Evolutionary conservation across 1,140 invertebrate species (phyloP).

Genomic region (Diploscapter pachys): DNA sequence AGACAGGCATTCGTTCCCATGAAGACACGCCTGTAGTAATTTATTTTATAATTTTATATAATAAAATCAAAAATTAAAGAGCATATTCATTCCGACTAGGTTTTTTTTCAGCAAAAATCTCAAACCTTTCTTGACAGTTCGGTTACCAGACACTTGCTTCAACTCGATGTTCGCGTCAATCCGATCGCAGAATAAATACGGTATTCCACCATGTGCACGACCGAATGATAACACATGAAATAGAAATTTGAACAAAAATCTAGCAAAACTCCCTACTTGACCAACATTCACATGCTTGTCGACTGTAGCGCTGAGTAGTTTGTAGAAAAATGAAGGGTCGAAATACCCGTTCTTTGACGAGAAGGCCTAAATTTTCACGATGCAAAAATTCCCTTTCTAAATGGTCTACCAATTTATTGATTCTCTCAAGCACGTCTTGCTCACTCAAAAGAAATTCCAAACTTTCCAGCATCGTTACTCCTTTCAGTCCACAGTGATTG

Average conservation of each 20-base stretch:
- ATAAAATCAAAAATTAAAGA: not conserved
- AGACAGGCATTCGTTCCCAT: conserved; percentile 29
- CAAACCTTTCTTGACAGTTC: conserved; percentile 24
- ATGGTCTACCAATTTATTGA: conserved; percentile 19
- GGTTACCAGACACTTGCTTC: conserved; percentile 8
- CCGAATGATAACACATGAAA: conserved; percentile 21
- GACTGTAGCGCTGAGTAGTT: conserved; percentile 7
- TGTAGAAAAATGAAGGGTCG: conserved; percentile 1
- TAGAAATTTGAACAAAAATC: not conserved
- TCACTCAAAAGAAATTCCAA: conserved; percentile 11
- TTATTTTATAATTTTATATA: no score
- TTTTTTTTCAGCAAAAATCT: no score
- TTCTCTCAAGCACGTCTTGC: conserved; percentile 2
- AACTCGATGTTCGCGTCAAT: conserved; percentile 13
- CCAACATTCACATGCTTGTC: conserved; percentile 14
- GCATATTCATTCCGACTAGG: not conserved
- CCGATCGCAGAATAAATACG: conserved; percentile 12
- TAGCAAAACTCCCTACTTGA: not conserved
- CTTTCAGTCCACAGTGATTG: conserved; percentile 15
- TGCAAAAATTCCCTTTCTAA: no score
- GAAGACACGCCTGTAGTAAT: not conserved
- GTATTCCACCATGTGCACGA: conserved; percentile 18
- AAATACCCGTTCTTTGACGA: conserved; percentile 8
- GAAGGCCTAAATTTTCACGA: no score
- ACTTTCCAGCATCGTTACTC: conserved; percentile 14